A percentile compares a stretch with the other conserved stretches of the same genome.
phyloP scores from a whole-genome alignment of 2,113 vertebrate genomes.

The Chionomys nivalis region DNA sequence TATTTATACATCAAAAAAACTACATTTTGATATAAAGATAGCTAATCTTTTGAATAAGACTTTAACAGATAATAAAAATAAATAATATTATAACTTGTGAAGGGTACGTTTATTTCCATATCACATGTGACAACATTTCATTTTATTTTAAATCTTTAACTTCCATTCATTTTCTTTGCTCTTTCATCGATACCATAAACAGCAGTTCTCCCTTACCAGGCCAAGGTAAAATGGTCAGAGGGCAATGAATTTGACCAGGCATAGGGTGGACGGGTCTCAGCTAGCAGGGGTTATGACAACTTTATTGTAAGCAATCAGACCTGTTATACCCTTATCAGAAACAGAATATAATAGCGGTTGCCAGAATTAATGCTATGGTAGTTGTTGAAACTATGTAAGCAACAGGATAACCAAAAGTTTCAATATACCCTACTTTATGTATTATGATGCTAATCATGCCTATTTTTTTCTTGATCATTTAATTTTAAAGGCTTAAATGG shows the following conservation, averaged over 20 bases:
- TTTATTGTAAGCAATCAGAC: neutral
- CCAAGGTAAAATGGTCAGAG: neutral
- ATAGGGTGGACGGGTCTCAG: neutral
- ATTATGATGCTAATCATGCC: too few relatives aligned
- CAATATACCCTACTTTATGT: too few relatives aligned
- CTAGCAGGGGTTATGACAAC: neutral
- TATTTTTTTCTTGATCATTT: too few relatives aligned
- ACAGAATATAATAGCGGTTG: neutral
- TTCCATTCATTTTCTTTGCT: neutral
- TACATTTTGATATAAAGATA: neutral
- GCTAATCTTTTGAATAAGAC: neutral
- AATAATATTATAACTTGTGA: neutral
- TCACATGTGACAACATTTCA: neutral
- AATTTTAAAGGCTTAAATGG: too few relatives aligned
- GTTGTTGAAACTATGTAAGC: too few relatives aligned
- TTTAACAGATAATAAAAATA: neutral
- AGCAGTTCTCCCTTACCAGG: too few relatives aligned
- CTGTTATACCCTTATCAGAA: neutral
- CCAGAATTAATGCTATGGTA: neutral
- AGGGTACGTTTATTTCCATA: neutral
- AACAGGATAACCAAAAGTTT: too few relatives aligned
- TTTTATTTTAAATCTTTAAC: slow-evolving; percentile 7
- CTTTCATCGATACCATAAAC: neutral
- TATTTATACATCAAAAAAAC: neutral
- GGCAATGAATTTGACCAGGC: neutral